Evolutionary conservation across 2,113 vertebrate genomes (phyloP).

Genomic region (Sceloporus undulatus): DNA sequence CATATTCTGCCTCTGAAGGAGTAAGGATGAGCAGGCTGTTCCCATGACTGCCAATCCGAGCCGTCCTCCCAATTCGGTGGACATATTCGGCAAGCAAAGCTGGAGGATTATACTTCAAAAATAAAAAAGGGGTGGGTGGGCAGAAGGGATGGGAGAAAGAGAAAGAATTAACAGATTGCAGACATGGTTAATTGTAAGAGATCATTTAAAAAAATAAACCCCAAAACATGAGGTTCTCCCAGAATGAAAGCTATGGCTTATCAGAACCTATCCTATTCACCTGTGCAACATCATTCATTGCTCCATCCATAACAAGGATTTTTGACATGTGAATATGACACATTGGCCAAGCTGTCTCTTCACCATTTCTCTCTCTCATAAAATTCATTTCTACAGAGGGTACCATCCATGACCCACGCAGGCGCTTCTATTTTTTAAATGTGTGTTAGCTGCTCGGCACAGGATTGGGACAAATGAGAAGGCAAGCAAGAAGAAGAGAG

Average conservation of each 20-base stretch:
- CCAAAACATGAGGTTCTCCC: conserved; percentile 18
- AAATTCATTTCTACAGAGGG: conserved; percentile 64
- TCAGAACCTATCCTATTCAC: conserved; percentile 45
- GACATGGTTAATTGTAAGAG: conserved; percentile 69
- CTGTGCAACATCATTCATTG: conserved; percentile 60
- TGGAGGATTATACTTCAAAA: conserved; percentile 87
- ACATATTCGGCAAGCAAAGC: conserved; percentile 89
- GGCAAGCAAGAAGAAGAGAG: no score
- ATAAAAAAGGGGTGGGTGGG: neutral
- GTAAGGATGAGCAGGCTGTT: conserved; percentile 93
- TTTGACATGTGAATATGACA: conserved; percentile 70
- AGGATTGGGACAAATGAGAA: neutral
- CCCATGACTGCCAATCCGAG: conserved; percentile 90
- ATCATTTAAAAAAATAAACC: conserved; percentile 59
- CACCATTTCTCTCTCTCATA: conserved; percentile 44
- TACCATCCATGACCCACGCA: conserved; percentile 34
- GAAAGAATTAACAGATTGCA: conserved; percentile 63
- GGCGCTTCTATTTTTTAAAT: conserved; percentile 45
- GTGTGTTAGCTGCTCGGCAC: conserved; percentile 32
- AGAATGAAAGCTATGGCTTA: conserved; percentile 18
- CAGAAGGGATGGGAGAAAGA: conserved; percentile 10
- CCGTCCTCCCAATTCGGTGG: conserved; percentile 93
- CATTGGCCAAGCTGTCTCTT: conserved; percentile 71
- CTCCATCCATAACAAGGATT: conserved; percentile 56
- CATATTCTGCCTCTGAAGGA: conserved; percentile 90